These are phyloP conservation scores for Sciurus niger DNA, from an alignment of 2,113 vertebrate species.

Conservation along the genomic window DNA sequence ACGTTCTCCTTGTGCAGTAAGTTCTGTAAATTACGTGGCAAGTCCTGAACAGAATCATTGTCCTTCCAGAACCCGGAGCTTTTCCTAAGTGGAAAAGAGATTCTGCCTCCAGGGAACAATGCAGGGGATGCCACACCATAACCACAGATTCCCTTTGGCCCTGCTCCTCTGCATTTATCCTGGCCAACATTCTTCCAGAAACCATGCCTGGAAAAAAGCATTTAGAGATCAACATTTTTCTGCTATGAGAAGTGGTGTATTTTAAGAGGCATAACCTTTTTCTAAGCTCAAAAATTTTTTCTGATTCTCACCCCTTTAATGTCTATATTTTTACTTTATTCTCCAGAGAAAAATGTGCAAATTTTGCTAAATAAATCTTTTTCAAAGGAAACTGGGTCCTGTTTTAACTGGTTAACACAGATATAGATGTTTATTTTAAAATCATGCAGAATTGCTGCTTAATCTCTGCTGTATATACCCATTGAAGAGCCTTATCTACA, in stretches of 20 bases:
- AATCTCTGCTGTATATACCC: not conserved
- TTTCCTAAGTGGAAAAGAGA: not conserved
- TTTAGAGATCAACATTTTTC: constrained; percentile 58
- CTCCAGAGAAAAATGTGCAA: constrained; percentile 13
- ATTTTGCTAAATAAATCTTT: constrained; percentile 6
- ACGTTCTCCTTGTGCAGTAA: not conserved
- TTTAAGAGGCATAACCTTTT: constrained; percentile 37
- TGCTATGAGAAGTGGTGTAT: not conserved
- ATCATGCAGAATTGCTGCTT: not conserved
- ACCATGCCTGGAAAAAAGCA: constrained; percentile 19
- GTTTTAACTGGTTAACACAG: not conserved
- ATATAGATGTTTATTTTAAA: constrained; percentile 24
- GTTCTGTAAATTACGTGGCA: not conserved
- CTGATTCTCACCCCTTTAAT: constrained; percentile 20
- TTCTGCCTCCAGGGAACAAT: not conserved
- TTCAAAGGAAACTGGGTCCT: not conserved
- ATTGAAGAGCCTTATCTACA: not conserved
- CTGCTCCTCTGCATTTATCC: not conserved
- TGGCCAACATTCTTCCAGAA: constrained; percentile 53
- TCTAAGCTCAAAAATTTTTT: not conserved
- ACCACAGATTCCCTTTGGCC: not conserved
- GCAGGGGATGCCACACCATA: not conserved
- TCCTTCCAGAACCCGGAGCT: not conserved
- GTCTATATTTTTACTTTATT: not conserved
- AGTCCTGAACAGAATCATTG: not conserved